phyloP scores from a whole-genome alignment of 2,888 invertebrate species.

The Agrotis ipsilon region DNA sequence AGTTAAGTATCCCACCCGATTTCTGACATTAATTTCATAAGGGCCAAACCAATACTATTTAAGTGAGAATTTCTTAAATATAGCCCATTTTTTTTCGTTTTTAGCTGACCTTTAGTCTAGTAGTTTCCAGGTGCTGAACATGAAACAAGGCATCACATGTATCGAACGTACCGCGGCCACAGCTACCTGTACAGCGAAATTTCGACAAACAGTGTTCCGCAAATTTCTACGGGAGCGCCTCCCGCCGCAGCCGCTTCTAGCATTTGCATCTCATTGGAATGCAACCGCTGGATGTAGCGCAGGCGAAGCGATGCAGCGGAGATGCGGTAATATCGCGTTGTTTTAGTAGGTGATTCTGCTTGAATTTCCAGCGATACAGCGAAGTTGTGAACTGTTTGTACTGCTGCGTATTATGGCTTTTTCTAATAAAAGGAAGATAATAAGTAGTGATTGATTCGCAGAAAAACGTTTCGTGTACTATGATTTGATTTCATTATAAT shows the following conservation, averaged over 20 bases:
- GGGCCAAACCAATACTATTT: too few relatives aligned
- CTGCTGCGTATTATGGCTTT: not conserved
- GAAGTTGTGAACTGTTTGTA: not conserved
- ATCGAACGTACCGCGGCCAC: slow-evolving; percentile 49
- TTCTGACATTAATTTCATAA: too few relatives aligned
- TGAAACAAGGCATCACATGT: slow-evolving; percentile 29
- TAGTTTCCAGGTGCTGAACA: not conserved
- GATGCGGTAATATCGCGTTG: slow-evolving; percentile 64
- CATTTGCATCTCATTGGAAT: slow-evolving; percentile 87
- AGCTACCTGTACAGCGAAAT: slow-evolving; percentile 65
- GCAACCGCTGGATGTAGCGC: slow-evolving; percentile 69
- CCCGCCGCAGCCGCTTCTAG: slow-evolving; percentile 77
- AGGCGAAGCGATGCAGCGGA: slow-evolving; percentile 29
- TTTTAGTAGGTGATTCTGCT: not conserved
- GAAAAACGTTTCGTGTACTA: too few relatives aligned
- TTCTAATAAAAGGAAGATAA: too few relatives aligned
- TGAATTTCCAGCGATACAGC: not conserved
- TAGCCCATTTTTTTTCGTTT: not conserved
- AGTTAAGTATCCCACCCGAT: too few relatives aligned
- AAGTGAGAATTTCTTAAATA: not conserved
- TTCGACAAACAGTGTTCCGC: slow-evolving; percentile 68
- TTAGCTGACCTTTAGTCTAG: not conserved
- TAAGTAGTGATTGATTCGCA: not conserved
- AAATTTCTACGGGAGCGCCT: slow-evolving; percentile 67
- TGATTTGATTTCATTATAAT: too few relatives aligned